Conservation (phyloP, 2,888 invertebrate species). For the Syrphus vitripennis region DNA sequence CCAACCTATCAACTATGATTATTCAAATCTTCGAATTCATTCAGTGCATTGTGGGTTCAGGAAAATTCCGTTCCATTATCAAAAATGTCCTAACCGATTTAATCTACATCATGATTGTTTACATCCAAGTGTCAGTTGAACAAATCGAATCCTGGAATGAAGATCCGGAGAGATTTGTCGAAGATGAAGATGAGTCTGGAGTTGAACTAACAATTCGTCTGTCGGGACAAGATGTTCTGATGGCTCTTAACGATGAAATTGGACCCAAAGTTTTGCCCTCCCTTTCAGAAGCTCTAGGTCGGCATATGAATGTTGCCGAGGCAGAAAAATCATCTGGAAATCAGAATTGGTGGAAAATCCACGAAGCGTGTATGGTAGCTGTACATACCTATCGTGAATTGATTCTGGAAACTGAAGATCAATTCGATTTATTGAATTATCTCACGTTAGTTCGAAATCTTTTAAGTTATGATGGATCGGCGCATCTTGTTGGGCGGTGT, state of each 20-base stretch:
- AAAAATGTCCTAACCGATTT: constrained; percentile 85
- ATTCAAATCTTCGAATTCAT: constrained; percentile 87
- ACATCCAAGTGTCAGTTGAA: constrained; percentile 87
- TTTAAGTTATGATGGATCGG: constrained; percentile 77
- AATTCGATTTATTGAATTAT: constrained; percentile 80
- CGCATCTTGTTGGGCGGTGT: constrained; percentile 79
- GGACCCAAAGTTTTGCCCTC: constrained; percentile 83
- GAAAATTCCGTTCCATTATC: constrained; percentile 83
- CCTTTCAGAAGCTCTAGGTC: constrained; percentile 83
- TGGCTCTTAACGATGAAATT: constrained; percentile 82
- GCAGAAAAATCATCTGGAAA: constrained; percentile 81
- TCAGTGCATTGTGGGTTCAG: constrained; percentile 83
- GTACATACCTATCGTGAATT: constrained; percentile 83
- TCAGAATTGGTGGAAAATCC: constrained; percentile 85
- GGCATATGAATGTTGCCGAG: constrained; percentile 84
- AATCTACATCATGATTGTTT: constrained; percentile 85
- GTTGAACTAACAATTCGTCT: constrained; percentile 85
- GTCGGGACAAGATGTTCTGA: constrained; percentile 85
- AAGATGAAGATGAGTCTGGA: constrained; percentile 86
- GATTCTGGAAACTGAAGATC: constrained; percentile 78
- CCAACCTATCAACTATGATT: constrained; percentile 85
- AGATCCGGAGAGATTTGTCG: constrained; percentile 86
- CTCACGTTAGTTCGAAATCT: constrained; percentile 79
- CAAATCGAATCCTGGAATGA: constrained; percentile 85
- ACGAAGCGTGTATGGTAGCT: constrained; percentile 85